Evolutionary conservation across 2,797 vertebrate genomes (phyloP), one percentile per base, ranked within the genome.

Genomic region (Triplophysa yarkandensis): DNA sequence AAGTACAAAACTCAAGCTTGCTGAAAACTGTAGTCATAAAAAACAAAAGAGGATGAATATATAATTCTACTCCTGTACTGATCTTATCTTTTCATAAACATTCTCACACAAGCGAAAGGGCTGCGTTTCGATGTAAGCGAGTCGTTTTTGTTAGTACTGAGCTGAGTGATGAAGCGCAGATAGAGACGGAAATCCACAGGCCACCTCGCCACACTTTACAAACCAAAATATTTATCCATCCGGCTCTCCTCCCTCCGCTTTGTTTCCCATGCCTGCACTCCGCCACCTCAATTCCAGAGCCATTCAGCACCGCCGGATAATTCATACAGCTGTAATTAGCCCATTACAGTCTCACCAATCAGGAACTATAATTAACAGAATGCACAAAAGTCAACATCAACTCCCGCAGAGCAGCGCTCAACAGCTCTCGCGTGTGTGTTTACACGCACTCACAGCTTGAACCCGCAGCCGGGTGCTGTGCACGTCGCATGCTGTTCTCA

Each of bases 311-410:
- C 11, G n/a, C 87, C 87, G 81, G 78, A 87, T 91, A 88, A 91
- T 92, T 89, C 89, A 91, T 91, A 87, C 88, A 84, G 83, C 64
- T 83, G 84, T 91, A 92, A 92, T 92, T 91, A 92, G 88, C 77
- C 88, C 88, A 91, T 91, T 92, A 90, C 87, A 87, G 85, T 87
- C 84, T 81, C 88, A 90, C 90, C 90, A 92, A 88, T 92, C 87
- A 89, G 89, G 88, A 89, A 88, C 86, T 80, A 83, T 90, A 90
- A 92, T 93, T 91, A 91, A 88, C 88, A 89, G 89, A 93, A 84
- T 82, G 83, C 87, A 89, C 84, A 87, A 88, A 90, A 92, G 88
- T 90, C 88, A 89, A 89, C 87, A 87, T 81, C 86, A 88, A 90
- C 86, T 90, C 89, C 89, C 88, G 83, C 80, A 77, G 89, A 89